phyloP scores from a whole-genome alignment of 2,888 invertebrate genomes.

The Phyllotreta striolata region DNA sequence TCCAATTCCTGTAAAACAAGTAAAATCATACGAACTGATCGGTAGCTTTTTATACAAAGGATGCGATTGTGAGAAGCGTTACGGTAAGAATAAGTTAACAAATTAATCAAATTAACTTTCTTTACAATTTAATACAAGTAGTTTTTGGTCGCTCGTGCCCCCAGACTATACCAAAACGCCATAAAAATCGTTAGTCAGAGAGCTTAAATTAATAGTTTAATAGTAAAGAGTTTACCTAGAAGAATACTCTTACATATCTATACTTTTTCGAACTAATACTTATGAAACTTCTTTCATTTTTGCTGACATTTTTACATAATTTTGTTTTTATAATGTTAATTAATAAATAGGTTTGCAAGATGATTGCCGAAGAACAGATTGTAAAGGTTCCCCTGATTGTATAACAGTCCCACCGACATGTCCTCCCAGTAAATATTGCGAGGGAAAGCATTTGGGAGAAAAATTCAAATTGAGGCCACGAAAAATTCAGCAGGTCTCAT shows the following conservation, averaged over 20 bases:
- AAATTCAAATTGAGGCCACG: conserved; percentile 27
- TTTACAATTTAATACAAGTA: background rate
- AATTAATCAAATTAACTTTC: background rate
- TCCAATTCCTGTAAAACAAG: conserved; percentile 40
- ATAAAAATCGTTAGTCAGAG: background rate
- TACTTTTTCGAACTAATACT: too few species aligned
- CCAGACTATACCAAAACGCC: too few species aligned
- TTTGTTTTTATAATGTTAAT: too few species aligned
- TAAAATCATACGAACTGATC: conserved; percentile 66
- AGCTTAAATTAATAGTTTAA: background rate
- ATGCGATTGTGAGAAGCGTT: conserved; percentile 68
- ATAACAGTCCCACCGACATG: conserved; percentile 64
- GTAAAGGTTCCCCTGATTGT: conserved; percentile 64
- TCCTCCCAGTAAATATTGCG: conserved; percentile 59
- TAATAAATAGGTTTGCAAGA: conserved; percentile 70
- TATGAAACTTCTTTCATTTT: too few species aligned
- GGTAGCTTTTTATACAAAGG: conserved; percentile 64
- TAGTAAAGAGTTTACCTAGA: too few species aligned
- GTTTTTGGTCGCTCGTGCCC: too few species aligned
- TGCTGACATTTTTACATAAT: too few species aligned
- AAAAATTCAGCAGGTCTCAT: background rate
- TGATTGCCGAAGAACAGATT: conserved; percentile 65
- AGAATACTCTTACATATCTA: too few species aligned
- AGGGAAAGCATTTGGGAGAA: conserved; percentile 56
- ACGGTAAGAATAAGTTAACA: conserved; percentile 56